These are phyloP conservation scores for Callipepla squamata DNA, from an alignment of 2,113 vertebrate genomes.

Conservation along the genomic window DNA sequence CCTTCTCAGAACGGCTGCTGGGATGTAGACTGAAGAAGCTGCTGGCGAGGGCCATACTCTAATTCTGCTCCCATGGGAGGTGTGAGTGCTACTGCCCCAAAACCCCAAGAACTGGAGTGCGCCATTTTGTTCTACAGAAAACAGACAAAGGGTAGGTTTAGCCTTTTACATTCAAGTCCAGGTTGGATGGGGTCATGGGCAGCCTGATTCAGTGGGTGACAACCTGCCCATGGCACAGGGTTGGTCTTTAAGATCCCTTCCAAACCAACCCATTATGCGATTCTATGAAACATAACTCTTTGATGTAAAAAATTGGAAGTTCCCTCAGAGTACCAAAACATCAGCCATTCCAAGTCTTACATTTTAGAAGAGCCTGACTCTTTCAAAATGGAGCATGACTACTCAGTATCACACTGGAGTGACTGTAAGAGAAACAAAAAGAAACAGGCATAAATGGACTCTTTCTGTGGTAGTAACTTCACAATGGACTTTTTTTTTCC, in stretches of 20 bases:
- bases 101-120: no score
- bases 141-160: neutral
- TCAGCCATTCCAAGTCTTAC: neutral
- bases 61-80: neutral
- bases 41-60: neutral
- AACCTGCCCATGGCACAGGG: neutral
- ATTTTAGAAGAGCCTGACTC: neutral
- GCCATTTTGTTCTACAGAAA: no score
- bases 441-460: neutral
- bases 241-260: neutral
- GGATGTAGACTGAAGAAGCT: neutral
- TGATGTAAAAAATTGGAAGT: neutral
- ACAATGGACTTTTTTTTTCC: neutral
- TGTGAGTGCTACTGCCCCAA: neutral
- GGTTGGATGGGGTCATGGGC: no score
- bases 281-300: neutral
- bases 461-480: neutral
- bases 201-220: neutral
- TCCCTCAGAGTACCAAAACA: neutral
- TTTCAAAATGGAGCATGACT: neutral
- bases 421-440: neutral
- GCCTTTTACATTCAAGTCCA: neutral
- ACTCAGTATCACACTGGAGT: neutral
- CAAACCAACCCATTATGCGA: neutral
- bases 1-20: neutral